These are phyloP conservation scores for Samia ricini DNA, from an alignment of 1,140 invertebrate genomes.

Conservation along the genomic window DNA sequence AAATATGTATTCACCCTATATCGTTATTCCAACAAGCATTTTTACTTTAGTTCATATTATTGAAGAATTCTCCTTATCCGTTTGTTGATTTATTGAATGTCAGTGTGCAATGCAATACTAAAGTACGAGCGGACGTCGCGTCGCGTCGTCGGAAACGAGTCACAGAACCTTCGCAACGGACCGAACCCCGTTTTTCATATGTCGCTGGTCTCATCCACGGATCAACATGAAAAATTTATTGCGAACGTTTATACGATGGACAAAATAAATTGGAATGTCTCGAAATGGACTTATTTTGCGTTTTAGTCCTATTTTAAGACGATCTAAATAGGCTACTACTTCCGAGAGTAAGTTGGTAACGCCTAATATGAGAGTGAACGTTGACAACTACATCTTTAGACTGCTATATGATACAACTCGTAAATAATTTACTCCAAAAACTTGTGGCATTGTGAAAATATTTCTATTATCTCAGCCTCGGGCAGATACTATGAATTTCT, in stretches of 20 bases:
- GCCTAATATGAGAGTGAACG: no score
- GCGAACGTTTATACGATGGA: constrained; percentile 43
- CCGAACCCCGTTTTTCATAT: constrained; percentile 47
- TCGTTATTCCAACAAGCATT: neutral
- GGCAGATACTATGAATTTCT: no score
- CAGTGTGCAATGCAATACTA: constrained; percentile 26
- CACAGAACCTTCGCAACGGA: constrained; percentile 20
- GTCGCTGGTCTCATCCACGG: constrained; percentile 48
- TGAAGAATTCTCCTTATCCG: neutral
- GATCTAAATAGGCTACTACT: no score
- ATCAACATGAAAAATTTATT: constrained; percentile 59
- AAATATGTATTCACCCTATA: neutral
- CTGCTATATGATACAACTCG: no score
- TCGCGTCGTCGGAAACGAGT: neutral
- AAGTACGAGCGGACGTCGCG: constrained; percentile 7
- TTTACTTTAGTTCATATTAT: neutral
- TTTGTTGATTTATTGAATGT: constrained; percentile 23
- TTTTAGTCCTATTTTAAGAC: no score
- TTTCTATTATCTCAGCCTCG: no score
- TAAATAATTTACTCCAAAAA: no score
- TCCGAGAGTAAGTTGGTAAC: no score
- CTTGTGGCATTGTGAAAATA: no score
- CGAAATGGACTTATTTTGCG: neutral
- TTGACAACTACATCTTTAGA: no score
- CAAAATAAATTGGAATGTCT: constrained; percentile 32